These are phyloP conservation scores for Pangasianodon gigas DNA, from an alignment of 2,113 vertebrate genomes.

Conservation along the genomic window DNA sequence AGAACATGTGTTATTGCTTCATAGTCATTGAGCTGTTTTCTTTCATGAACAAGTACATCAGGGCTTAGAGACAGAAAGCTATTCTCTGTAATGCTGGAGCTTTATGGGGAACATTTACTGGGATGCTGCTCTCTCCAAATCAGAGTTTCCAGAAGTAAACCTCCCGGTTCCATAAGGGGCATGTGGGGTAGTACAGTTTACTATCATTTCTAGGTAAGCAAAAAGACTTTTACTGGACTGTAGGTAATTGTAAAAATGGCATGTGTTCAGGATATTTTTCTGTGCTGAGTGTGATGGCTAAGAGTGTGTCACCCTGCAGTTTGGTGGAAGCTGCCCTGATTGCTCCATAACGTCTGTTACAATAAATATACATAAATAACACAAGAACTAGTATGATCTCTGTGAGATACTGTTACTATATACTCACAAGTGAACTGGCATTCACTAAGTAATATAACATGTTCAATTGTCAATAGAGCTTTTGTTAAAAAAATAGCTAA, in stretches of 20 bases:
- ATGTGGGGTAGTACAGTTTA: not conserved
- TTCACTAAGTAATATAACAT: not conserved
- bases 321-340: not conserved
- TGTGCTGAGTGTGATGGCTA: slow-evolving; percentile 17
- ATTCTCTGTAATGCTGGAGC: slow-evolving; percentile 12
- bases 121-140: not conserved
- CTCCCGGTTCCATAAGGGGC: not conserved
- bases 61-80: slow-evolving; percentile 16
- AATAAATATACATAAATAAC: not conserved
- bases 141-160: not conserved
- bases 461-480: not conserved
- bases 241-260: slow-evolving; percentile 40
- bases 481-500: not conserved
- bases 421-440: not conserved
- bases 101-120: slow-evolving; percentile 26
- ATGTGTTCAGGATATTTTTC: slow-evolving; percentile 14
- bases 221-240: not conserved
- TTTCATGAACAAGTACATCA: slow-evolving; percentile 23
- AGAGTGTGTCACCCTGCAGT: slow-evolving; percentile 2
- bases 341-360: not conserved
- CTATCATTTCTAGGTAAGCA: not conserved
- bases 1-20: slow-evolving; percentile 20
- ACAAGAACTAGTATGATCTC: not conserved
- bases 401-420: not conserved
- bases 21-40: slow-evolving; percentile 14